phyloP scores from a whole-genome alignment of 1,140 invertebrate species.

The Magallana angulata region DNA sequence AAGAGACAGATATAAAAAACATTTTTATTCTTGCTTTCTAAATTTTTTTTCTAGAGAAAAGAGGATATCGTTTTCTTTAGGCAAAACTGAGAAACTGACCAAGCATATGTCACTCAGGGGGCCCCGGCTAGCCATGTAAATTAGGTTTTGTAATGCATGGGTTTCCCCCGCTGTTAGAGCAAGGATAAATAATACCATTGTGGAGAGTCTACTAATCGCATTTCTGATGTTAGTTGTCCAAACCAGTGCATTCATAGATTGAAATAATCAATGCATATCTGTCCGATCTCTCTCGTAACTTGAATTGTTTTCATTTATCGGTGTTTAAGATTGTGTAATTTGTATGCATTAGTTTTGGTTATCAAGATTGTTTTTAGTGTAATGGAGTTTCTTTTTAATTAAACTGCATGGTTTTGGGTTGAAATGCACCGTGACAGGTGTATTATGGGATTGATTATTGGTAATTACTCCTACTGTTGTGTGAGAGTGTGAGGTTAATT shows the following conservation, averaged over 20 bases:
- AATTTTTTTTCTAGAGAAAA: constrained; percentile 42
- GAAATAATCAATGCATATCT: background rate
- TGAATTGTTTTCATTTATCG: too few species aligned
- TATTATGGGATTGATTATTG: too few species aligned
- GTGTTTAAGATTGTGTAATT: too few species aligned
- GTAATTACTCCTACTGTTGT: too few species aligned
- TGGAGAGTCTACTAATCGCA: background rate
- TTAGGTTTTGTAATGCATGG: constrained; percentile 21
- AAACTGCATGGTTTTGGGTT: too few species aligned
- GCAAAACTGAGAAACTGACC: constrained; percentile 48
- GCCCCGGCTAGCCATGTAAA: constrained; percentile 61
- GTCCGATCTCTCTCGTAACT: too few species aligned
- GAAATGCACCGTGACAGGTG: too few species aligned
- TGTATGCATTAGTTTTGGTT: too few species aligned
- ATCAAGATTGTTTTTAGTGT: too few species aligned
- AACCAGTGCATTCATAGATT: background rate
- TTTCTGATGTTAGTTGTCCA: background rate
- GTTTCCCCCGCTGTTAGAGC: background rate
- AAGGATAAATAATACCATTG: background rate
- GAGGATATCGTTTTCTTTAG: constrained; percentile 54
- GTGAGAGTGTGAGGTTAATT: too few species aligned
- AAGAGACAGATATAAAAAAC: too few species aligned
- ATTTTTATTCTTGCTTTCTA: background rate
- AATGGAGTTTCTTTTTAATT: too few species aligned
- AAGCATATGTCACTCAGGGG: constrained; percentile 48